A percentile compares a stretch with the other conserved stretches of the same genome.
These are phyloP conservation scores for Machimus atricapillus DNA, from an alignment of 2,888 invertebrate species.

Conservation along the genomic window DNA sequence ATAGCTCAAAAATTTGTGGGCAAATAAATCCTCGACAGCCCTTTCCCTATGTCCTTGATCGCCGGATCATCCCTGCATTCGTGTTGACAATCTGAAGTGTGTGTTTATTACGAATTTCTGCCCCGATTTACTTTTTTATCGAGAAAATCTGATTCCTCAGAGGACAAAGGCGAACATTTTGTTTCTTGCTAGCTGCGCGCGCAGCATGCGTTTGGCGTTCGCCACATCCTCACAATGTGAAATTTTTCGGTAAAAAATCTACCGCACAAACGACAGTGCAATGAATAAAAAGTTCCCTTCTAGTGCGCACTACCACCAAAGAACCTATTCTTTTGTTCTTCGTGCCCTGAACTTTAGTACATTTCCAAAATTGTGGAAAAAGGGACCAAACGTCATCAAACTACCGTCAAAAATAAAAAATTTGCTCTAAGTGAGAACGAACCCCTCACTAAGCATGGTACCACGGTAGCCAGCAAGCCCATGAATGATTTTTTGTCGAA, in stretches of 20 bases:
- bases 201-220: conserved; percentile 40
- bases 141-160: background rate
- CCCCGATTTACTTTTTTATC: background rate
- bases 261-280: background rate
- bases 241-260: background rate
- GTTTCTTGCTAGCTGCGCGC: conserved; percentile 23
- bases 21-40: conserved; percentile 44
- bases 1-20: conserved; percentile 46
- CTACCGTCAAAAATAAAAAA: conserved; percentile 20
- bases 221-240: background rate
- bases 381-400: conserved; percentile 18
- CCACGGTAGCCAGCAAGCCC: background rate
- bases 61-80: background rate
- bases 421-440: background rate
- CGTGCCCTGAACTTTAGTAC: background rate
- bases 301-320: background rate
- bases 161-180: conserved; percentile 16
- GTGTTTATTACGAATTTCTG: conserved; percentile 34
- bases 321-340: background rate
- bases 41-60: conserved; percentile 6
- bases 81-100: conserved; percentile 40
- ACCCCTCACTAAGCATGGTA: background rate
- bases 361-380: background rate
- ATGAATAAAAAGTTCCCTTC: conserved; percentile 6
- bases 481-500: background rate